Percentiles rank a stretch among this genome's conserved stretches.
phyloP scores from a whole-genome alignment of 2,888 invertebrate genomes.

The Tenthredo mesomela region DNA sequence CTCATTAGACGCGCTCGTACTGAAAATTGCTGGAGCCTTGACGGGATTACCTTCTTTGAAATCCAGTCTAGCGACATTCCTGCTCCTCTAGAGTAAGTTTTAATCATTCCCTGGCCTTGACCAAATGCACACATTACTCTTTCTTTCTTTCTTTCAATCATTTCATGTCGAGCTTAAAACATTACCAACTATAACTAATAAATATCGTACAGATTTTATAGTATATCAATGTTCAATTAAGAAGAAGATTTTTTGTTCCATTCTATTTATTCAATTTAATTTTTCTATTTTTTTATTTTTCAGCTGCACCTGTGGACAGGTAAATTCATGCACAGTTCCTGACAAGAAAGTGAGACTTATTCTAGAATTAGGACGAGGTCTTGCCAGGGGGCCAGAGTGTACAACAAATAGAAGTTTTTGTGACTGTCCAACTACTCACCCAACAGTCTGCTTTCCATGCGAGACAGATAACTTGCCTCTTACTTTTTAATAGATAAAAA shows the following conservation, averaged over 20 bases:
- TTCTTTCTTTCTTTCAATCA: not conserved
- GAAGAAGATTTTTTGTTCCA: not conserved
- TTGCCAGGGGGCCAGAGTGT: constrained; percentile 55
- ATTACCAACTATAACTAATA: constrained; percentile 7
- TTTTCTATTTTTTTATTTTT: constrained; percentile 62
- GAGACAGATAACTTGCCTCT: constrained; percentile 52
- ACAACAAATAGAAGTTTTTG: constrained; percentile 55
- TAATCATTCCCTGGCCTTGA: not conserved
- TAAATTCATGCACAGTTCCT: constrained; percentile 67
- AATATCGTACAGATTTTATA: not conserved
- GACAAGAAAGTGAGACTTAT: constrained; percentile 64
- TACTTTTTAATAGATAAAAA: constrained; percentile 45
- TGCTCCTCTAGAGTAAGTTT: constrained; percentile 66
- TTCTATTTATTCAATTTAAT: constrained; percentile 49
- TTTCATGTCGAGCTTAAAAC: not conserved
- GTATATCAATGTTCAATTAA: not conserved
- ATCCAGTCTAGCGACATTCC: constrained; percentile 73
- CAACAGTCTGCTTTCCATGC: constrained; percentile 52
- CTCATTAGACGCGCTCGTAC: constrained; percentile 79
- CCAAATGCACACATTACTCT: not conserved
- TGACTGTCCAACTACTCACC: constrained; percentile 52
- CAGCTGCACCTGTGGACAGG: constrained; percentile 70
- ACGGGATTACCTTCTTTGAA: constrained; percentile 80
- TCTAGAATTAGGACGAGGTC: constrained; percentile 60
- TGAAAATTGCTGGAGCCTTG: constrained; percentile 79